Evolutionary conservation across 2,113 vertebrate genomes (phyloP), one percentile per base, ranked within the genome.

Genomic region (Eolophus roseicapilla): DNA sequence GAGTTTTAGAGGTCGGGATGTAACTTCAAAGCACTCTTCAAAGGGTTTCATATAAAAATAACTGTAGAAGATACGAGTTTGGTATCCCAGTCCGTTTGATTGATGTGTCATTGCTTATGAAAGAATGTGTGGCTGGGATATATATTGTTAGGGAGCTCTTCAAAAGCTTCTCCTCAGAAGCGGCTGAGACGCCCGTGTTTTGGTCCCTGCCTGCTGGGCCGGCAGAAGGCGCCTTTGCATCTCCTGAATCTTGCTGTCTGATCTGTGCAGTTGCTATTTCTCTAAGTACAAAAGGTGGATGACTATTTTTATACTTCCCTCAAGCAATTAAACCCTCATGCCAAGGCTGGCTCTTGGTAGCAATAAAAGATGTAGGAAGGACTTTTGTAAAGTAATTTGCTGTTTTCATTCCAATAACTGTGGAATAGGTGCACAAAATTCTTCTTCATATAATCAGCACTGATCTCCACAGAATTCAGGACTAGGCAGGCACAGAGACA

Each of bases 1-100:
- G 37, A 29, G 13, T 60, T 94, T 55, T 70, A 90, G 88, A 92
- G 71, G 43, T 78, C 92, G 94, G 76, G 79, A 88, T 81, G 55
- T 59, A 88, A 70, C 68, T 93, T 96, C 90, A 97, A 96, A 96
- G 74, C 3, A 2, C 69, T 92, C 77, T 95, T 95, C 89, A 95
- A 95, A 93, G 78, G 44, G 59, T 93, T 96, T 74, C 73, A 64
- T 88, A 77, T 73, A 86, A 95, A 96, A 94, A 93, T 68, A 82
- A 68, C 73, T 29, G 17, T 73, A 65, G 65, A 82, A 91, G 65
- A 52, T 12, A 63, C 0, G 33, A 88, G 33, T 78, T 90, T 88
- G 90, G 46, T 79, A 93, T 50, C 59, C 39, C 44, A 49, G 59
- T 49, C 62, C 33, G 5, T 84, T 57, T 93, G 82, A 93, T 57